Base-by-base conservation (phyloP, 2,888 invertebrate species). In the Drosophila percnosoma region DNA sequence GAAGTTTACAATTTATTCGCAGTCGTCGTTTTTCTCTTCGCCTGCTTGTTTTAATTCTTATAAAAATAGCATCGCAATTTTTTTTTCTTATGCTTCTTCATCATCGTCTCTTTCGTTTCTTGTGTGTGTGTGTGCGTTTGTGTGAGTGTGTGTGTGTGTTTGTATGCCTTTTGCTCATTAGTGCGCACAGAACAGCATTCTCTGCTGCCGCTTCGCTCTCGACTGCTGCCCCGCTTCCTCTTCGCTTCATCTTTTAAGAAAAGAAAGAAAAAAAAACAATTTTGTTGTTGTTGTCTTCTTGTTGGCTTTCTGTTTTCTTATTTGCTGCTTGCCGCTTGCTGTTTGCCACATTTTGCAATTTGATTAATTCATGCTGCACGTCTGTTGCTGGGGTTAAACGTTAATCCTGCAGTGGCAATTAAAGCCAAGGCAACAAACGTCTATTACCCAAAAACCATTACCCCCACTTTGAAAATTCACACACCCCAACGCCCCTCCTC, bases 281-380 rank as follows among this genome's bases (percentile, higher is more conserved):
- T 21, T 42, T 72, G 62, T 65, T 70, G 36, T 67, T 36, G 29
- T 55, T 52, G 48, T 24, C 60, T 45, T 52, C 27, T 42, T 8
- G 24, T 15, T 13, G 21, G n/a, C 53, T 21, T 38, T 40, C 52
- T 52, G n/a, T 36, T 64, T 52, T 52, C 29, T 18, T 24, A 52
- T 38, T n/a, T 48, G 51, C 27, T n/a, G 33, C 60, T 29, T 49
- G 34, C 38, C 10, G 18, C 18, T 52, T 38, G 33, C 49, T 42
- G 57, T 53, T 66, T 69, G 74, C 72, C 72, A 74, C 82, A 83
- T 60, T 86, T 78, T 71, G 77, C 83, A 82, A 87, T 89, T 84
- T 86, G 85, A 89, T 86, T 86, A 86, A 86, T 86, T 89, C 80
- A 72, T 78, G 87, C 70, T 84, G 75, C 81, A 80, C 77, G 38